Evolutionary conservation across 1,140 invertebrate species (phyloP).

Genomic region (Hypothenemus hampei): DNA sequence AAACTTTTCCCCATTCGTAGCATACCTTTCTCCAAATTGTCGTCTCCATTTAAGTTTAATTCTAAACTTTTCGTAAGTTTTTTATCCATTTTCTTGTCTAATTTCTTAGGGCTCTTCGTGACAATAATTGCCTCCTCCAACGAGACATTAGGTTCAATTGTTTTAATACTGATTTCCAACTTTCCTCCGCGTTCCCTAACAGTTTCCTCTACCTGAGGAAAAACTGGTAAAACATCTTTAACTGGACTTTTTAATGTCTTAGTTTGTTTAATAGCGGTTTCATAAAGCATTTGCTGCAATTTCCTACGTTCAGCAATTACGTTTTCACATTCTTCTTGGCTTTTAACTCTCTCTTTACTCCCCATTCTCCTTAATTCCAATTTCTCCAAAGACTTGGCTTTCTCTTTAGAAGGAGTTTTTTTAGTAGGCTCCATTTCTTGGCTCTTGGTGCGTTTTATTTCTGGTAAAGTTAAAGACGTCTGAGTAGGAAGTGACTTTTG

Average conservation of each 20-base stretch:
- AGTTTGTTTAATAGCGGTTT: constrained; percentile 64
- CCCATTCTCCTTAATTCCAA: constrained; percentile 54
- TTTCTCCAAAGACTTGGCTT: constrained; percentile 60
- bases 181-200: constrained; percentile 44
- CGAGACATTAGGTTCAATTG: constrained; percentile 40
- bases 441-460: constrained; percentile 58
- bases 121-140: constrained; percentile 53
- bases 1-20: constrained; percentile 43
- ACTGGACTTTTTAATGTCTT: constrained; percentile 64
- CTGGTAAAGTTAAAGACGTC: constrained; percentile 49
- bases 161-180: constrained; percentile 45
- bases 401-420: constrained; percentile 56
- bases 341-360: constrained; percentile 62
- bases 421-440: constrained; percentile 55
- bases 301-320: constrained; percentile 63
- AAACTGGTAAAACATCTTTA: constrained; percentile 60
- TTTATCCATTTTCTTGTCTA: constrained; percentile 58
- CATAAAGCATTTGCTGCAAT: constrained; percentile 64
- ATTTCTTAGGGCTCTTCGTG: constrained; percentile 62
- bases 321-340: constrained; percentile 62
- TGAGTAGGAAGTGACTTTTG: constrained; percentile 48
- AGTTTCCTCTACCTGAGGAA: constrained; percentile 62
- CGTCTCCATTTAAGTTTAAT: constrained; percentile 40
- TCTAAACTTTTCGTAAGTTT: constrained; percentile 65
- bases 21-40: constrained; percentile 31